Base-by-base conservation (phyloP, 1,140 invertebrate species). In the Carposina sasakii region DNA sequence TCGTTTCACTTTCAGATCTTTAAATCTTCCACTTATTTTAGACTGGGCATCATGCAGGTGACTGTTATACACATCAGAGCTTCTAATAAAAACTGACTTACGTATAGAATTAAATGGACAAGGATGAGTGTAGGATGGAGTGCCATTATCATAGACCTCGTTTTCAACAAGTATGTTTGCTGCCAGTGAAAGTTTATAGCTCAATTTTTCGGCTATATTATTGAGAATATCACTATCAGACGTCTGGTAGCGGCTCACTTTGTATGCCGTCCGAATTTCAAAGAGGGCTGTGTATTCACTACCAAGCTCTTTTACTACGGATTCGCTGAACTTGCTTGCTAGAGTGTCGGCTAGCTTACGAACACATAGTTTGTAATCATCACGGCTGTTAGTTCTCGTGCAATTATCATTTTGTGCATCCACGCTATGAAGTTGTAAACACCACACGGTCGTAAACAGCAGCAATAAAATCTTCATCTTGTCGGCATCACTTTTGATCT, bases 1-100 rank as follows among this genome's bases (percentile, higher is more conserved):
- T 45, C 81, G 65, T 53, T 85, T 84, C 13, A 86, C 71, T 73
- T 85, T 85, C 23, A 85, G 67, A 59, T 85, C 79, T 61, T 83
- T 79, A 26, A 74, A 76, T 16, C 71, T 64, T 43, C 71, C 74
- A 31, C 71, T 54, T 55, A 75, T 71, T 49, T 76, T 74, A 9
- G 67, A 65, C 50, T 76, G 68, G n/a, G 67, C 42, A 16, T 74
- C 58, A 16, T 6, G 58, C 48, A 8, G 67, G 60, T 23, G 73
- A 52, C 66, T 66, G 31, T 70, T 62, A 42, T 77, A 75, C n/a
- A 71, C 48, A 63, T 75, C 71, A 8, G 65, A 58, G 59, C 68
- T 81, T 57, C 70, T 83, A 24, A 81, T 72, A 52, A 81, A 76
- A 21, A 79, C 71, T 42, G 78, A 71, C 62, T 82, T 85, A 51